phyloP scores from a whole-genome alignment of 2,113 vertebrate genomes.

The Neolamprologus tretocephalus region DNA sequence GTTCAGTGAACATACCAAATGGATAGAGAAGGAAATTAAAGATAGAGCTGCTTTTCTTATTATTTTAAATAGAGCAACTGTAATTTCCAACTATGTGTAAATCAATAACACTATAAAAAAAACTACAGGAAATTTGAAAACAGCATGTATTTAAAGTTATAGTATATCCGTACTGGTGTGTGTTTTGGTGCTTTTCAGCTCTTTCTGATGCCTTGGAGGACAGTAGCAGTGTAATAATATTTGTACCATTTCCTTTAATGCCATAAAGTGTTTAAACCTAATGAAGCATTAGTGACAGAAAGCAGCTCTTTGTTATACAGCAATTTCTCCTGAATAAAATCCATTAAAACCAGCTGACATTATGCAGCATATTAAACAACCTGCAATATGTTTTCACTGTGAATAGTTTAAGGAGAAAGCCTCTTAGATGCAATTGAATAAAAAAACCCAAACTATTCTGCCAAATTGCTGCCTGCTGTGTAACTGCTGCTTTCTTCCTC shows the following conservation, averaged over 20 bases:
- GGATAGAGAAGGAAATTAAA: background rate
- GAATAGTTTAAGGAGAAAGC: background rate
- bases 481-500: background rate
- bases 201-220: background rate
- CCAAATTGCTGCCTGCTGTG: background rate
- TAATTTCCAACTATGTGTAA: background rate
- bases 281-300: background rate
- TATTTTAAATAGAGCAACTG: background rate
- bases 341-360: background rate
- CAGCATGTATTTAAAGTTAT: background rate
- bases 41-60: background rate
- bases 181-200: background rate
- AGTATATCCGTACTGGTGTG: background rate
- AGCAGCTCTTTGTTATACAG: background rate
- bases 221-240: background rate
- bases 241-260: background rate
- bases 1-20: conserved; percentile 3
- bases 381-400: background rate
- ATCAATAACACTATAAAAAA: background rate
- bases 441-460: background rate
- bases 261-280: background rate
- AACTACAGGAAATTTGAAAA: background rate
- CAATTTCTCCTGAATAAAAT: background rate
- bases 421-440: background rate
- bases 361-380: background rate